Evolutionary conservation across 35 echinoderm and acorn worm species (phyloP).

Genomic region (Ophiothrix spiculata): DNA sequence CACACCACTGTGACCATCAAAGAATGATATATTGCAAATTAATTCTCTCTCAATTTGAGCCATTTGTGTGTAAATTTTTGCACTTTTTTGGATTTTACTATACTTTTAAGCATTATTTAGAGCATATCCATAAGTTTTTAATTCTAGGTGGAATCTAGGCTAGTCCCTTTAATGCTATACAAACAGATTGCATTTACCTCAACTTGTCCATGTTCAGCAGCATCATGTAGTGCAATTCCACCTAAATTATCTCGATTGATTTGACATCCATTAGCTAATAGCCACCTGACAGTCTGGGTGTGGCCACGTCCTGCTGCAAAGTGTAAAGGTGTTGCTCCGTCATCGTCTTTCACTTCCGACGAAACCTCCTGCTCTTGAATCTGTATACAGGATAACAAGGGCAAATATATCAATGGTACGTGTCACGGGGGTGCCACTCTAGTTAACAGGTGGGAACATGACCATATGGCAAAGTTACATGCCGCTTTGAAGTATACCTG

Average conservation of each 20-base stretch:
- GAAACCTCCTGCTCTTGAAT: constrained; percentile 34
- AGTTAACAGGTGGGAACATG: neutral
- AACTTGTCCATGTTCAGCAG: constrained; percentile 42
- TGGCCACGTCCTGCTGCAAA: constrained; percentile 44
- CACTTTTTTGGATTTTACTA: too few species aligned
- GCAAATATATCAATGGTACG: too few species aligned
- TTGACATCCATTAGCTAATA: neutral
- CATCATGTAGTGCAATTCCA: constrained; percentile 43
- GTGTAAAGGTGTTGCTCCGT: constrained; percentile 8
- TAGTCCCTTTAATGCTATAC: neutral
- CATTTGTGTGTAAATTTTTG: too few species aligned
- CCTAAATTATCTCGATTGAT: constrained; percentile 26
- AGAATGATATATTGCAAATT: too few species aligned
- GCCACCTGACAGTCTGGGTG: constrained; percentile 15
- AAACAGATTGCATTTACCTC: constrained; percentile 12
- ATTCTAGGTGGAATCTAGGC: too few species aligned
- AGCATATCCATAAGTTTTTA: too few species aligned
- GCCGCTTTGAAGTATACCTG: too few species aligned
- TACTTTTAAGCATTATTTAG: too few species aligned
- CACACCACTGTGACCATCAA: too few species aligned
- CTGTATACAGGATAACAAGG: too few species aligned
- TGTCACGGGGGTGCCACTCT: neutral
- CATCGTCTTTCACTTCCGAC: constrained; percentile 19
- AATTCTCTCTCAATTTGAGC: too few species aligned
- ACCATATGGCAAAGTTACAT: too few species aligned